phyloP scores from a whole-genome alignment of 2,888 invertebrate species.

The Lochmaea capreae region DNA sequence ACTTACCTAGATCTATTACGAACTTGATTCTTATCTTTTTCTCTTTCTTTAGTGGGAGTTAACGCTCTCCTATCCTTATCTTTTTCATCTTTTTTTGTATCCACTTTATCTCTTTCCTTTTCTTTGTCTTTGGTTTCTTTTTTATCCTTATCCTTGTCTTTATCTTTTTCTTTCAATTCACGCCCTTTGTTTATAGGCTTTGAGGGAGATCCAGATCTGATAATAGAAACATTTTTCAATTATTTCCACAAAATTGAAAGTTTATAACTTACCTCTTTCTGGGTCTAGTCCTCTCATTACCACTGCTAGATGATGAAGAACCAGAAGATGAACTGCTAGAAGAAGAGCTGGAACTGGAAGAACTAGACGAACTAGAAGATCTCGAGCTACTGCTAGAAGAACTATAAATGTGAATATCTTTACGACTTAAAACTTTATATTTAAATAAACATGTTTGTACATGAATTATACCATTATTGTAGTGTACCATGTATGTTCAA shows the following conservation, averaged over 20 bases:
- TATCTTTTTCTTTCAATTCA: slow-evolving; percentile 62
- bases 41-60: slow-evolving; percentile 54
- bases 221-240: slow-evolving; percentile 17
- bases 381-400: slow-evolving; percentile 86
- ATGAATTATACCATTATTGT: background rate
- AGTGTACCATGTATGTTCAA: background rate
- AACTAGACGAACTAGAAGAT: slow-evolving; percentile 82
- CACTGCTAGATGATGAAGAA: slow-evolving; percentile 76
- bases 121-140: slow-evolving; percentile 64
- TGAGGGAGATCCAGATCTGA: slow-evolving; percentile 55
- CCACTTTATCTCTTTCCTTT: slow-evolving; percentile 61
- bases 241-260: background rate
- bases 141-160: slow-evolving; percentile 59
- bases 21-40: slow-evolving; percentile 56
- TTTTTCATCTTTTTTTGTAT: slow-evolving; percentile 58
- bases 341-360: slow-evolving; percentile 68
- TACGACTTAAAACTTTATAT: no score
- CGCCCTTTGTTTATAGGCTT: slow-evolving; percentile 58
- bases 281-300: slow-evolving; percentile 72
- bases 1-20: slow-evolving; percentile 63
- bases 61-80: slow-evolving; percentile 57
- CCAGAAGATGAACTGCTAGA: slow-evolving; percentile 71
- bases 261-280: slow-evolving; percentile 71
- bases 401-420: slow-evolving; percentile 62
- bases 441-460: no score